A percentile compares a stretch with the other conserved stretches of the same genome.
Conservation (phyloP, 2,113 vertebrate genomes). For the Pica pica region DNA sequence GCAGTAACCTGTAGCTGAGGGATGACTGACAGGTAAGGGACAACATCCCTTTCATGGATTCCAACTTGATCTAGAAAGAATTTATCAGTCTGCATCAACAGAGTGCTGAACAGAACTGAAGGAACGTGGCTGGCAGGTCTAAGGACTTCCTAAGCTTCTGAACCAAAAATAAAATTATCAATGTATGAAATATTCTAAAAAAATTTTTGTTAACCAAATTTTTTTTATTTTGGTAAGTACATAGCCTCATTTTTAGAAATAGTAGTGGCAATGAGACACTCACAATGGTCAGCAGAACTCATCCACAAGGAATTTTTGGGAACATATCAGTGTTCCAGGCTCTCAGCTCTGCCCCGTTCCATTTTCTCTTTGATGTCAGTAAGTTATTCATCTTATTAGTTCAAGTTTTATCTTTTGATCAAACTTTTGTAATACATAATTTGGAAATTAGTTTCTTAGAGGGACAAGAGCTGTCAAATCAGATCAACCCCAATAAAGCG, state of each 20-base stretch:
- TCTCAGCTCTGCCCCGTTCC: not conserved
- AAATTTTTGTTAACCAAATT: not conserved
- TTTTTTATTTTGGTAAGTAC: not conserved
- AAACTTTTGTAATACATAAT: not conserved
- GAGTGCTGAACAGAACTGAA: not conserved
- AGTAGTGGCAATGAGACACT: not conserved
- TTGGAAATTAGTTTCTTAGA: slow-evolving; percentile 45
- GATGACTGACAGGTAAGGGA: not conserved
- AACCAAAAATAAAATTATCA: not conserved
- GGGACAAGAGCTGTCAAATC: slow-evolving; percentile 39
- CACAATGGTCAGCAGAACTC: not conserved
- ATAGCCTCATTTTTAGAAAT: not conserved
- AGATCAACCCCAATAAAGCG: not conserved
- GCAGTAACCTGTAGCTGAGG: not conserved
- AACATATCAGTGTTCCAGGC: not conserved
- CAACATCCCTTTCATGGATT: not conserved
- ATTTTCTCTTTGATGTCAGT: slow-evolving; percentile 14
- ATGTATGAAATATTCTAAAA: not conserved
- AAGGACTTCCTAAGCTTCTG: not conserved
- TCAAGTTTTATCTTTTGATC: slow-evolving; percentile 27
- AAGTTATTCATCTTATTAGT: slow-evolving; percentile 8
- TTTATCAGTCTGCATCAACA: not conserved
- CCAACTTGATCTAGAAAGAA: not conserved
- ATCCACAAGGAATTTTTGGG: not conserved
- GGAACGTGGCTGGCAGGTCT: not conserved